Percentiles rank a stretch among this genome's conserved stretches.
Conservation (phyloP, 2,888 invertebrate species). For the Polia nebulosa region DNA sequence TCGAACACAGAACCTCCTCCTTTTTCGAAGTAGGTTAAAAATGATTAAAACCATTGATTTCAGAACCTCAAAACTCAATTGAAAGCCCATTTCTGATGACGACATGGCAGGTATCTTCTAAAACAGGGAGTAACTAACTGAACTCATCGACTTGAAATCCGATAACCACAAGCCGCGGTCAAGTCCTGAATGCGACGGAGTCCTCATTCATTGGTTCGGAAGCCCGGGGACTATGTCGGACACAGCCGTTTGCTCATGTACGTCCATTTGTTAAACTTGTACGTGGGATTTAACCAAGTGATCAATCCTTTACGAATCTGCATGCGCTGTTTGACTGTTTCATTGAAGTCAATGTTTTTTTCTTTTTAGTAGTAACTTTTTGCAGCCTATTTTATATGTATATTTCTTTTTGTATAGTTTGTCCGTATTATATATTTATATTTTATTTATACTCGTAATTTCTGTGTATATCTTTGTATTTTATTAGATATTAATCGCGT, state of each 20-base stretch:
- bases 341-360: neutral
- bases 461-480: no score
- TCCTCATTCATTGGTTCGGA: conserved; percentile 53
- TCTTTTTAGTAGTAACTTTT: neutral
- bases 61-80: conserved; percentile 20
- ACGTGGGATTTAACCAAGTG: conserved; percentile 10
- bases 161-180: conserved; percentile 62
- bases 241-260: conserved; percentile 11
- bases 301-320: conserved; percentile 14
- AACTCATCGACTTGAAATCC: conserved; percentile 52
- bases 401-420: no score
- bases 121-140: conserved; percentile 43
- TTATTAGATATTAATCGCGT: no score
- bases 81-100: conserved; percentile 7
- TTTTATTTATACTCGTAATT: no score
- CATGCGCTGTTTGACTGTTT: neutral
- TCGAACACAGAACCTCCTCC: no score
- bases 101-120: conserved; percentile 17
- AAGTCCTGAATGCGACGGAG: conserved; percentile 44
- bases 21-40: no score
- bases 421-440: no score
- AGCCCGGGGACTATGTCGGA: conserved; percentile 32
- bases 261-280: conserved; percentile 22
- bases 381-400: no score
- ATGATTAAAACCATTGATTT: neutral